These are phyloP conservation scores for Eudasyphora cyanicolor DNA, from an alignment of 2,888 invertebrate species.

Conservation along the genomic window DNA sequence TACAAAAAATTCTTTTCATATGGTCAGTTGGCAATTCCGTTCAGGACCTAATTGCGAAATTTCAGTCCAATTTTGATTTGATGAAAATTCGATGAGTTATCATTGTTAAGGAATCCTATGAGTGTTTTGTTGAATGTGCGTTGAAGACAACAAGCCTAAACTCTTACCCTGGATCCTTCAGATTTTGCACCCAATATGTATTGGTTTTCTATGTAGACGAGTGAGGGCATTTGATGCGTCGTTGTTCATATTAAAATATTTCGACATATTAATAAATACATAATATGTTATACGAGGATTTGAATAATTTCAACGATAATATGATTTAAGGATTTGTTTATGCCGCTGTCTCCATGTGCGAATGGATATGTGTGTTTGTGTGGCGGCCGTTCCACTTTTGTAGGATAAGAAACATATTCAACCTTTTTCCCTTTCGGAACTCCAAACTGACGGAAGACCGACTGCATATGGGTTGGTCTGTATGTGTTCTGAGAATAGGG, in stretches of 20 bases:
- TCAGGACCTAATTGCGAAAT: no score
- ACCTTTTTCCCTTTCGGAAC: constrained; percentile 28
- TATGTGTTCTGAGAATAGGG: constrained; percentile 4
- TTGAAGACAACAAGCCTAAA: no score
- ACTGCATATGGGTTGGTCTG: not conserved
- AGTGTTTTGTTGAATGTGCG: no score
- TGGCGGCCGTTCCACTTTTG: constrained; percentile 29
- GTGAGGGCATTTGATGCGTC: not conserved
- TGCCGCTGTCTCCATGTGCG: constrained; percentile 10
- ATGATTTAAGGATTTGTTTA: constrained; percentile 25
- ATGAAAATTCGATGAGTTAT: no score
- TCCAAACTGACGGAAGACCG: not conserved
- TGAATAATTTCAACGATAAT: constrained; percentile 28
- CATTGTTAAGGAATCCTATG: no score
- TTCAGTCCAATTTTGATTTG: no score
- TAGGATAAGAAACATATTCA: constrained; percentile 26
- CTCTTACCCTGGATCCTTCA: no score
- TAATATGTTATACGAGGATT: constrained; percentile 13
- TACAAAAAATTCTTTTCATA: no score
- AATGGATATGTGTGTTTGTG: not conserved
- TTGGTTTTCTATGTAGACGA: not conserved
- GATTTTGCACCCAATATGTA: not conserved
- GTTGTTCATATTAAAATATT: not conserved
- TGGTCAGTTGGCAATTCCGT: no score
- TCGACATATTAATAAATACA: constrained; percentile 25